phyloP scores from a whole-genome alignment of 2,888 invertebrate genomes.

The Tenthredo livida region DNA sequence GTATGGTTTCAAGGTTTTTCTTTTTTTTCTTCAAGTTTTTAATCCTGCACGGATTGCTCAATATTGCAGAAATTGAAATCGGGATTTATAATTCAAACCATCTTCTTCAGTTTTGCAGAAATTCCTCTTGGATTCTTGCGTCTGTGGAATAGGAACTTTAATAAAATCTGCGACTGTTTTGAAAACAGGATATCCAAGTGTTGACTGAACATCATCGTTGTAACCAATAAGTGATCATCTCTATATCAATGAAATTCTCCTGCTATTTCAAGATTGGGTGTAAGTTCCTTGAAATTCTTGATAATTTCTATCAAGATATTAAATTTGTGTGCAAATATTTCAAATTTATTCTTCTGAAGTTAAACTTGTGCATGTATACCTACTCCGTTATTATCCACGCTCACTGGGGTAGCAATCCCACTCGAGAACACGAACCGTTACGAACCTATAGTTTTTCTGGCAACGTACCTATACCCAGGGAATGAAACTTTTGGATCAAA shows the following conservation, averaged over 20 bases:
- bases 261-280: background rate
- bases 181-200: too few species aligned
- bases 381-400: background rate
- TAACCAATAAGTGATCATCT: background rate
- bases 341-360: background rate
- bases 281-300: background rate
- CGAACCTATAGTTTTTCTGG: slow-evolving; percentile 31
- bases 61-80: background rate
- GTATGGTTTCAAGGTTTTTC: background rate
- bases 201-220: background rate
- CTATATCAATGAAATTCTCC: background rate
- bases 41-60: background rate
- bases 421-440: background rate
- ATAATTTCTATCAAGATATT: background rate
- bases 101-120: background rate
- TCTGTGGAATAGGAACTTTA: too few species aligned
- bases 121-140: background rate
- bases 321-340: background rate
- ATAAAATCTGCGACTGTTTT: too few species aligned
- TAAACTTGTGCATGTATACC: background rate
- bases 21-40: background rate
- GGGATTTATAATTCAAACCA: background rate
- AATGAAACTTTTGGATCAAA: slow-evolving; percentile 42
- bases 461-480: slow-evolving; percentile 8
- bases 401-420: slow-evolving; percentile 1